These are phyloP conservation scores for Ammodytes dubius DNA, from an alignment of 2,113 vertebrate genomes.

Conservation along the genomic window DNA sequence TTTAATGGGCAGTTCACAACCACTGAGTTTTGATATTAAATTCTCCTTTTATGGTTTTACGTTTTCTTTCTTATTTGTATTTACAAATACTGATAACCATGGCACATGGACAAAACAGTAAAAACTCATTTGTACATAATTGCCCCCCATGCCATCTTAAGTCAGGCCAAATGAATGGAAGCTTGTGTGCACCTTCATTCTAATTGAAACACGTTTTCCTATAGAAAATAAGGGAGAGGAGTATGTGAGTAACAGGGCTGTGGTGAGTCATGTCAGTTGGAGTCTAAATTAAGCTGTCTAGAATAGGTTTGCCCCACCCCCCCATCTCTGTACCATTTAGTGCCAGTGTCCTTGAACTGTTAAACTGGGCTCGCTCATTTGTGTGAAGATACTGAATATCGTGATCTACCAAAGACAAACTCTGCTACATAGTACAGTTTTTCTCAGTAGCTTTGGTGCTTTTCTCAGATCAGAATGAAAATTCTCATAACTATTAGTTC, in stretches of 20 bases:
- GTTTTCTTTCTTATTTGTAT: not conserved
- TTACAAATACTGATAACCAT: no score
- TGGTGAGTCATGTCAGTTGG: not conserved
- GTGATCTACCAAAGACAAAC: not conserved
- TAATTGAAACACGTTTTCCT: no score
- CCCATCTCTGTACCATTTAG: slow-evolving; percentile 1
- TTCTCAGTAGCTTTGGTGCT: no score
- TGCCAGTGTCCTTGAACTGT: not conserved
- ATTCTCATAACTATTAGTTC: no score
- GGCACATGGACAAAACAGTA: no score
- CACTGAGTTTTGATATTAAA: not conserved
- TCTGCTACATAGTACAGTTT: not conserved
- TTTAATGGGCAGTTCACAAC: slow-evolving; percentile 10
- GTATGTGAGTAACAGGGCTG: not conserved
- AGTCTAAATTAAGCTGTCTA: not conserved
- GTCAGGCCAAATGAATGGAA: not conserved
- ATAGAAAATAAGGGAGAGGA: not conserved
- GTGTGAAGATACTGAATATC: no score
- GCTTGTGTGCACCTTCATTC: not conserved
- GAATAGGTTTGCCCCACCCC: not conserved
- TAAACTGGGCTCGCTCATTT: not conserved
- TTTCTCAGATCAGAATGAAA: no score
- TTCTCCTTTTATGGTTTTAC: not conserved
- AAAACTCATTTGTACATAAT: not conserved
- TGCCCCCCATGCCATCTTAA: not conserved